Conservation (phyloP, 2,888 invertebrate species). For the Adelognathus sp. region DNA sequence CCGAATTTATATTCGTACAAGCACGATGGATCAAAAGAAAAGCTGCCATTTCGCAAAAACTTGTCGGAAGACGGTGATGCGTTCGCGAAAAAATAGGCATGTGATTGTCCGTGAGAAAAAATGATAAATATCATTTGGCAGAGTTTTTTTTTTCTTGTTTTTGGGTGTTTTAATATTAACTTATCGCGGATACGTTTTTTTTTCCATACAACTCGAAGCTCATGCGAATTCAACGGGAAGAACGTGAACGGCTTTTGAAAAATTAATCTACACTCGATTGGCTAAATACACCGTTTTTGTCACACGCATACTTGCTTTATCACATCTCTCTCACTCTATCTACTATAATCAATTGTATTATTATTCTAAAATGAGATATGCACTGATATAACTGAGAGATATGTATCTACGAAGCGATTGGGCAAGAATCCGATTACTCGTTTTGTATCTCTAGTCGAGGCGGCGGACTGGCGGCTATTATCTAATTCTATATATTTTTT, state of each 20-base stretch:
- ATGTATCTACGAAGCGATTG: conserved; percentile 66
- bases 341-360: conserved; percentile 47
- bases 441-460: neutral
- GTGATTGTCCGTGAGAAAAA: conserved; percentile 16
- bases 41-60: conserved; percentile 21
- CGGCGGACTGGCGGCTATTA: conserved; percentile 7
- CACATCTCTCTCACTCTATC: no score
- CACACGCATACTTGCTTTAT: conserved; percentile 26
- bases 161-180: conserved; percentile 36
- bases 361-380: conserved; percentile 61
- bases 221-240: neutral
- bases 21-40: conserved; percentile 21
- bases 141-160: no score
- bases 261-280: neutral
- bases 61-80: neutral
- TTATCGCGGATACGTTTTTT: neutral
- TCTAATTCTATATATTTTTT: conserved; percentile 9
- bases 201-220: neutral
- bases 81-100: conserved; percentile 9
- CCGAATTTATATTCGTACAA: conserved; percentile 1
- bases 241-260: neutral
- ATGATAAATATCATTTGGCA: conserved; percentile 47
- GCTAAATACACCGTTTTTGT: neutral
- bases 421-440: conserved; percentile 41
- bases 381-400: conserved; percentile 64